phyloP scores from a whole-genome alignment of 2,113 vertebrate genomes.

The Egretta garzetta region DNA sequence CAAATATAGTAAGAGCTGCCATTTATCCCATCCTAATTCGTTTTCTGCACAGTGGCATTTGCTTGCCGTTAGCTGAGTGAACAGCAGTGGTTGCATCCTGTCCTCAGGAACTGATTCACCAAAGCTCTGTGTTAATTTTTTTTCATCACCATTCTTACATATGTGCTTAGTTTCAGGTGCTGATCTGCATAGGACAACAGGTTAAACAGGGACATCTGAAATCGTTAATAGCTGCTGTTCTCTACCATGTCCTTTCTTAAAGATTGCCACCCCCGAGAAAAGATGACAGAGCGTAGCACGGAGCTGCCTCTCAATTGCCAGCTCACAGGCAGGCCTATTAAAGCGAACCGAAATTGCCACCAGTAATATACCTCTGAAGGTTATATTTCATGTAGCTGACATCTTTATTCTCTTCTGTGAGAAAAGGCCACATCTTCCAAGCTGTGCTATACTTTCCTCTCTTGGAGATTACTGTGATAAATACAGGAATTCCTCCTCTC shows the following conservation, averaged over 20 bases:
- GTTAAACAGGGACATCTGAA: not conserved
- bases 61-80: not conserved
- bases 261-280: not conserved
- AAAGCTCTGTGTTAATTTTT: not conserved
- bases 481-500: not conserved
- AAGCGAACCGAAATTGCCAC: not conserved
- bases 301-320: not conserved
- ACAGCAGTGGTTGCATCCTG: not conserved
- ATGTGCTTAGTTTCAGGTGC: not conserved
- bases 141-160: not conserved
- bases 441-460: not conserved
- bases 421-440: not conserved
- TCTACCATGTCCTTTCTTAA: not conserved
- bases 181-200: not conserved
- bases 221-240: not conserved
- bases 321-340: not conserved
- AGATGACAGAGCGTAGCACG: not conserved
- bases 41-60: not conserved
- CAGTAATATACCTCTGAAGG: not conserved
- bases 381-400: not conserved
- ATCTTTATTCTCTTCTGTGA: not conserved
- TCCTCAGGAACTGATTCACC: not conserved
- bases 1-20: not conserved
- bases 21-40: not conserved
- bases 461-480: not conserved